phyloP scores from a whole-genome alignment of 1,140 invertebrate species.

The Drosophila malerkotliana region DNA sequence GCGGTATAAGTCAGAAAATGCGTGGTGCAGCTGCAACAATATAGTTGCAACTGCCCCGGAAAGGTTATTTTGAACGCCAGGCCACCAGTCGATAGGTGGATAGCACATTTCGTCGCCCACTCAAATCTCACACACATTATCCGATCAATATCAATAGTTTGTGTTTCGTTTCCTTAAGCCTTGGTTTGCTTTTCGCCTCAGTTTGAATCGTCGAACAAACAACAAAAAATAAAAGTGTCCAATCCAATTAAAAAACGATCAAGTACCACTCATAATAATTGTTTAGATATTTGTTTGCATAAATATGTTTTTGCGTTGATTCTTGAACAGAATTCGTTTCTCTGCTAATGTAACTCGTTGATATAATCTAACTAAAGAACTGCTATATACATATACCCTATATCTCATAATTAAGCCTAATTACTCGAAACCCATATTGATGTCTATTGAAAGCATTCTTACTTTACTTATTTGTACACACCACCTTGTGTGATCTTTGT shows the following conservation, averaged over 20 bases:
- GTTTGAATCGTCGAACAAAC: slow-evolving; percentile 15
- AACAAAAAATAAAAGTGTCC: slow-evolving; percentile 20
- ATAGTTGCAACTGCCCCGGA: slow-evolving; percentile 37
- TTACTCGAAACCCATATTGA: slow-evolving; percentile 61
- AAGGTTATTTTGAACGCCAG: slow-evolving; percentile 67
- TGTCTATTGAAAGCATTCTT: slow-evolving; percentile 66
- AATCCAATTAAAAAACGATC: slow-evolving; percentile 33
- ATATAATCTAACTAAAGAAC: slow-evolving; percentile 56
- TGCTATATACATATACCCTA: slow-evolving; percentile 56
- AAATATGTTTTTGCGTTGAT: slow-evolving; percentile 58
- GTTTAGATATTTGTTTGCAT: slow-evolving; percentile 61
- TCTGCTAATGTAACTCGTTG: slow-evolving; percentile 66
- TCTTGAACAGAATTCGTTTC: slow-evolving; percentile 50
- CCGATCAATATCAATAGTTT: slow-evolving; percentile 16
- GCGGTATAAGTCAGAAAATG: slow-evolving; percentile 36
- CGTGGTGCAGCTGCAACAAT: slow-evolving; percentile 1
- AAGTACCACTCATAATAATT: slow-evolving; percentile 22
- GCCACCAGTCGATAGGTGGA: slow-evolving; percentile 22
- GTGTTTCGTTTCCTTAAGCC: slow-evolving; percentile 15
- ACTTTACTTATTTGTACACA: slow-evolving; percentile 54
- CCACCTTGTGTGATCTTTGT: slow-evolving; percentile 55
- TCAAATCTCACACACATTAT: slow-evolving; percentile 34
- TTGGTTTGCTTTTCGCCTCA: slow-evolving; percentile 43
- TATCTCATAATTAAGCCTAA: slow-evolving; percentile 36
- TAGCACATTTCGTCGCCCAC: slow-evolving; percentile 8